Evolutionary conservation across 2,888 invertebrate species (phyloP).

Genomic region (Cantharis flavilabris): DNA sequence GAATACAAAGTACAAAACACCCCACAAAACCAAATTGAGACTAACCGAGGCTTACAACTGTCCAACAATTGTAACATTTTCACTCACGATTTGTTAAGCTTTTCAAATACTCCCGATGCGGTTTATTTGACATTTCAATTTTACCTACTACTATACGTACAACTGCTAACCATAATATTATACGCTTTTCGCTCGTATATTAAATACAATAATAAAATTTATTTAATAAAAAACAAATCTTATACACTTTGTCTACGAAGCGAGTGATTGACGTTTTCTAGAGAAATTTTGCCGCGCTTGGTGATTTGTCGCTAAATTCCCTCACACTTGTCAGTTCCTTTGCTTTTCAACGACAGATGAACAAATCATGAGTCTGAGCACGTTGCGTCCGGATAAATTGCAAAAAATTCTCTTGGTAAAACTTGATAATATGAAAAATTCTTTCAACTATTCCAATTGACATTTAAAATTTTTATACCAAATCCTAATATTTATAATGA

Average conservation of each 20-base stretch:
- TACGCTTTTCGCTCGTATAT: neutral
- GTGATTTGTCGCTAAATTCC: constrained; percentile 49
- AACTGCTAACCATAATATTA: neutral
- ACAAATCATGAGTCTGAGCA: constrained; percentile 43
- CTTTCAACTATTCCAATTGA: neutral
- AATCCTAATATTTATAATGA: neutral
- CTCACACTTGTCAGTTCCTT: constrained; percentile 51
- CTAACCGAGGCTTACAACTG: constrained; percentile 35
- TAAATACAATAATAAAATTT: neutral
- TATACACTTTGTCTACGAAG: constrained; percentile 33
- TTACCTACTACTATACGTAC: neutral
- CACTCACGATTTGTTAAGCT: constrained; percentile 39
- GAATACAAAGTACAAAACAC: constrained; percentile 27
- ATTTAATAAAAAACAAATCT: constrained; percentile 29
- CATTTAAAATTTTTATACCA: neutral
- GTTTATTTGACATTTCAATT: constrained; percentile 30
- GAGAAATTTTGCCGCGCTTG: constrained; percentile 44
- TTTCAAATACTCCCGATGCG: constrained; percentile 22
- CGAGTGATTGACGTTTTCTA: constrained; percentile 52
- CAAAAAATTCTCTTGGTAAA: constrained; percentile 35
- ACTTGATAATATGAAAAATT: neutral
- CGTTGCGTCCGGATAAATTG: constrained; percentile 41
- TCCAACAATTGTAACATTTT: constrained; percentile 36
- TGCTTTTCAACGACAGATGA: constrained; percentile 39
- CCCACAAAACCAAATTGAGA: constrained; percentile 31